phyloP scores from a whole-genome alignment of 2,888 invertebrate species.

The Drymonia ruficornis region DNA sequence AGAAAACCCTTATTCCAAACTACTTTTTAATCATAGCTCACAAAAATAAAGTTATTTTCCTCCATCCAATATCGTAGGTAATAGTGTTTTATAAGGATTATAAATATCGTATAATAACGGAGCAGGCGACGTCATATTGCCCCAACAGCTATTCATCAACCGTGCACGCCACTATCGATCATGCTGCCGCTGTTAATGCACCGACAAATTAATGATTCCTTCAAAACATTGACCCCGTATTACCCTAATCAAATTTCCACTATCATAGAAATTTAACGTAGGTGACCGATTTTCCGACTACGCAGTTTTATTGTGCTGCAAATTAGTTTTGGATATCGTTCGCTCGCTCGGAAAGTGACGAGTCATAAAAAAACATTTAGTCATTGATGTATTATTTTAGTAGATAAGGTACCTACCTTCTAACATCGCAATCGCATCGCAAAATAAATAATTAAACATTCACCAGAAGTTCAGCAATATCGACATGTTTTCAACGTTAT shows the following conservation, averaged over 20 bases:
- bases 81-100: constrained; percentile 27
- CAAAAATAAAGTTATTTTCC: constrained; percentile 5
- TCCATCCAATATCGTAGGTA: constrained; percentile 12
- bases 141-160: constrained; percentile 59
- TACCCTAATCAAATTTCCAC: constrained; percentile 50
- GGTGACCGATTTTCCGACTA: constrained; percentile 16
- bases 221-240: constrained; percentile 53
- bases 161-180: constrained; percentile 58
- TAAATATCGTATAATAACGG: constrained; percentile 28
- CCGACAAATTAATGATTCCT: constrained; percentile 64
- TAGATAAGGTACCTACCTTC: no score
- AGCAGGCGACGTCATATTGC: constrained; percentile 30
- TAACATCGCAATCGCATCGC: no score
- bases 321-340: constrained; percentile 33
- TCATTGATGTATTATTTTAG: no score
- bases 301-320: constrained; percentile 17
- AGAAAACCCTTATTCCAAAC: background rate
- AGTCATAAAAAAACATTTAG: constrained; percentile 1
- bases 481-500: no score
- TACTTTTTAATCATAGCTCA: constrained; percentile 5
- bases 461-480: no score
- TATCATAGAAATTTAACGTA: constrained; percentile 45
- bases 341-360: constrained; percentile 16
- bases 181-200: constrained; percentile 57
- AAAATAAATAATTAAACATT: no score